phyloP scores from a whole-genome alignment of 2,888 invertebrate species.

The Cheilosia pagana region DNA sequence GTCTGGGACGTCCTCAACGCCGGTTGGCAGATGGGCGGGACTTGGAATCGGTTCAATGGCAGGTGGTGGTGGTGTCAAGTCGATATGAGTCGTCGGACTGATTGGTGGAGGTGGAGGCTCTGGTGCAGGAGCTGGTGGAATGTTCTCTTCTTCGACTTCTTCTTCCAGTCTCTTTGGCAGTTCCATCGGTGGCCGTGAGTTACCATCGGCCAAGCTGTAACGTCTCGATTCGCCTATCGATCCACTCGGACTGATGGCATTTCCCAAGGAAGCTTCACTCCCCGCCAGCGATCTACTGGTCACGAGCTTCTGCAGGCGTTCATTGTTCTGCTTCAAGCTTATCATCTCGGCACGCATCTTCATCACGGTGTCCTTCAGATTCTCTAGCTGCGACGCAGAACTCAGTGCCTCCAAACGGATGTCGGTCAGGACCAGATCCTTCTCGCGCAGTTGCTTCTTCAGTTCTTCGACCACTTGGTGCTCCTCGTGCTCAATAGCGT shows the following conservation, averaged over 20 bases:
- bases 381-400: conserved; percentile 98
- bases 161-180: conserved; percentile 82
- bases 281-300: conserved; percentile 87
- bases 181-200: conserved; percentile 82
- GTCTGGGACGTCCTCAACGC: conserved; percentile 86
- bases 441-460: conserved; percentile 96
- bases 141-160: conserved; percentile 83
- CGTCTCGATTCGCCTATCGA: conserved; percentile 85
- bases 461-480: conserved; percentile 89
- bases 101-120: conserved; percentile 82
- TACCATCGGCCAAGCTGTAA: conserved; percentile 86
- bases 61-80: conserved; percentile 83
- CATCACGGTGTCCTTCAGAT: conserved; percentile 97
- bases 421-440: conserved; percentile 97
- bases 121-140: conserved; percentile 82
- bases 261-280: conserved; percentile 86
- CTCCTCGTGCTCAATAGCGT: conserved; percentile 82
- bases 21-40: conserved; percentile 81
- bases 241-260: conserved; percentile 83
- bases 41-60: conserved; percentile 81
- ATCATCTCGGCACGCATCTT: conserved; percentile 98
- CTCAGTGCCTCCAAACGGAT: conserved; percentile 97
- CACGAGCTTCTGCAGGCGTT: conserved; percentile 94
- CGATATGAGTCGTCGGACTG: conserved; percentile 82
- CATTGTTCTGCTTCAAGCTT: conserved; percentile 98